Evolutionary conservation across 2,797 vertebrate genomes (phyloP).

Genomic region (Telmatherina bonti): DNA sequence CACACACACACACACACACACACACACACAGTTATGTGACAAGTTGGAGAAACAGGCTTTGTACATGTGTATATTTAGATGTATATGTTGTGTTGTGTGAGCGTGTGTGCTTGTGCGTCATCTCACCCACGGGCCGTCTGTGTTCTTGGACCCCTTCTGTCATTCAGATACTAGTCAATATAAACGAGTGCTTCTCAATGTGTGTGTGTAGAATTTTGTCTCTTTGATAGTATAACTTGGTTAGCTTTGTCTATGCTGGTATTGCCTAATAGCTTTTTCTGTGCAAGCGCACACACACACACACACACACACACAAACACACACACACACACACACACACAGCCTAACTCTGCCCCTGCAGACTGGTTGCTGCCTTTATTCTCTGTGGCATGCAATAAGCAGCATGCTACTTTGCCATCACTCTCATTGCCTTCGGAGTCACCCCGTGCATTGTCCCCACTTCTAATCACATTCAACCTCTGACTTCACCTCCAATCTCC

Average conservation of each 20-base stretch:
- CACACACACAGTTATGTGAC: conserved; percentile 28
- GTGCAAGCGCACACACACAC: conserved; percentile 17
- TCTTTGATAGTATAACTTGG: conserved; percentile 51
- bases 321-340: conserved; percentile 16
- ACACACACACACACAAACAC: conserved; percentile 13
- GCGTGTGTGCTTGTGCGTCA: conserved; percentile 52
- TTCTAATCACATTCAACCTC: conserved; percentile 62
- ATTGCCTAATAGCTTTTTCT: conserved; percentile 51
- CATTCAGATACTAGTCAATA: conserved; percentile 56
- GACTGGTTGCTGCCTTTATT: conserved; percentile 64
- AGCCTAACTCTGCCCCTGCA: conserved; percentile 12
- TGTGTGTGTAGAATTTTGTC: conserved; percentile 36
- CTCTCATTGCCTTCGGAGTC: conserved; percentile 59
- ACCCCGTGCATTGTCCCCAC: conserved; percentile 45
- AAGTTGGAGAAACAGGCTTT: conserved; percentile 41
- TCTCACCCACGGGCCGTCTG: conserved; percentile 73
- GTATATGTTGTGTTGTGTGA: conserved; percentile 24
- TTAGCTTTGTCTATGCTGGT: conserved; percentile 47
- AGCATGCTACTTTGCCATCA: conserved; percentile 59
- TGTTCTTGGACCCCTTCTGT: conserved; percentile 72
- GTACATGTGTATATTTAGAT: conserved; percentile 62
- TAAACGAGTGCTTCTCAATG: conserved; percentile 25
- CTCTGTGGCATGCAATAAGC: conserved; percentile 73
- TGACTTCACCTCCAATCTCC: conserved; percentile 53
- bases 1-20: conserved; percentile 24